phyloP scores from a whole-genome alignment of 2,113 vertebrate species.

The Takifugu flavidus region DNA sequence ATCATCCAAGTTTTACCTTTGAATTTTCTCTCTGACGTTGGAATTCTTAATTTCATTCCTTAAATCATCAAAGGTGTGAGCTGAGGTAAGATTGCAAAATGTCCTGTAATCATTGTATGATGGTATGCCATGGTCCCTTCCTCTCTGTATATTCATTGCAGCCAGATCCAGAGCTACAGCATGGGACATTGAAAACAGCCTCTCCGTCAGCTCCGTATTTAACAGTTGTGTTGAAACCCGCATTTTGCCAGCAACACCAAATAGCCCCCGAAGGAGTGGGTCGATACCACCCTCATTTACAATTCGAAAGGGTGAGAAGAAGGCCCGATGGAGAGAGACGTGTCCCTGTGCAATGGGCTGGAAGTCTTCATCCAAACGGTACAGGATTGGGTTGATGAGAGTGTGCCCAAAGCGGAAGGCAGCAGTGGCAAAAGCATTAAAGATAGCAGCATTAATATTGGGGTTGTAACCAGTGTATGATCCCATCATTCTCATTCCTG shows the following conservation, averaged over 20 bases:
- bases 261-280: conserved; percentile 91
- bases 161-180: conserved; percentile 94
- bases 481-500: conserved; percentile 87
- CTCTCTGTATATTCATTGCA: conserved; percentile 95
- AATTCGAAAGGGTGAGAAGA: conserved; percentile 96
- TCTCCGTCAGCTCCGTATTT: conserved; percentile 94
- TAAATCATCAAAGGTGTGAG: conserved; percentile 88
- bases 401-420: conserved; percentile 98
- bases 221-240: conserved; percentile 88
- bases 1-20: conserved; percentile 77
- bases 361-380: conserved; percentile 88
- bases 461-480: conserved; percentile 89
- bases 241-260: conserved; percentile 94
- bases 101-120: conserved; percentile 95
- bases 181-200: conserved; percentile 95
- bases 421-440: conserved; percentile 93
- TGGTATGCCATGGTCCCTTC: conserved; percentile 94
- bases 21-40: conserved; percentile 87
- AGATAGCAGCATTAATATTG: conserved; percentile 86
- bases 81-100: conserved; percentile 92
- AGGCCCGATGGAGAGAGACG: conserved; percentile 92
- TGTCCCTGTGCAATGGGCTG: conserved; percentile 88
- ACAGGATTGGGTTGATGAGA: conserved; percentile 91
- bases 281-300: conserved; percentile 98
- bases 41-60: conserved; percentile 93